phyloP scores from a whole-genome alignment of 2,888 invertebrate genomes.

The Aporophyla nigra region DNA sequence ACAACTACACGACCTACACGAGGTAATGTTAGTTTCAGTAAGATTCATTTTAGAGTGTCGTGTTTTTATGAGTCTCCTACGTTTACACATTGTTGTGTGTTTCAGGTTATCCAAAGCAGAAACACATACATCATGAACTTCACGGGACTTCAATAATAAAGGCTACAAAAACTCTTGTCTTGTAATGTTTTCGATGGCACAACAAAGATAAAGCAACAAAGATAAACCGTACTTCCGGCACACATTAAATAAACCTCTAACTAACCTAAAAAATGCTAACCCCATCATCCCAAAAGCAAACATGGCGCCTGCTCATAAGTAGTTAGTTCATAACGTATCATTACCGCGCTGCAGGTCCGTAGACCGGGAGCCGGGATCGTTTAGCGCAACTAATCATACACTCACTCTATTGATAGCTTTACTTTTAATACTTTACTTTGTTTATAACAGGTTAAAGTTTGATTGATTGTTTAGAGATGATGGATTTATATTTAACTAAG shows the following conservation, averaged over 20 bases:
- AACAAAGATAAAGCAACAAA: too few species aligned
- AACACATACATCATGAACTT: neutral
- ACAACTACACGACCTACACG: too few species aligned
- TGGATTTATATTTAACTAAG: conserved; percentile 54
- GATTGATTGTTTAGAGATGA: conserved; percentile 60
- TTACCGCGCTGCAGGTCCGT: conserved; percentile 40
- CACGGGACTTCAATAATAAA: neutral
- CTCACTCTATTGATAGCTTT: conserved; percentile 46
- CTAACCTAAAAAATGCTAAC: neutral
- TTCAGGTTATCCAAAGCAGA: neutral
- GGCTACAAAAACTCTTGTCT: neutral
- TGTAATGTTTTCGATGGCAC: neutral
- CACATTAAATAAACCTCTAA: neutral
- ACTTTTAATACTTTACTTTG: conserved; percentile 40
- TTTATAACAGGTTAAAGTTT: conserved; percentile 38
- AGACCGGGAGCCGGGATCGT: conserved; percentile 55
- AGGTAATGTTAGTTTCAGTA: neutral
- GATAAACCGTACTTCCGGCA: too few species aligned
- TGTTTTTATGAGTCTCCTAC: too few species aligned
- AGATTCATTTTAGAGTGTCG: neutral
- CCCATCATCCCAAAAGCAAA: conserved; percentile 40
- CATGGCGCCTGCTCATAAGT: conserved; percentile 5
- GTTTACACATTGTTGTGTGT: too few species aligned
- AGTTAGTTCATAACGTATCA: conserved; percentile 58
- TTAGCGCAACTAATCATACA: conserved; percentile 56